These are phyloP conservation scores for Hyperoplus lanceolatus DNA, from an alignment of 2,797 vertebrate species.

Conservation along the genomic window DNA sequence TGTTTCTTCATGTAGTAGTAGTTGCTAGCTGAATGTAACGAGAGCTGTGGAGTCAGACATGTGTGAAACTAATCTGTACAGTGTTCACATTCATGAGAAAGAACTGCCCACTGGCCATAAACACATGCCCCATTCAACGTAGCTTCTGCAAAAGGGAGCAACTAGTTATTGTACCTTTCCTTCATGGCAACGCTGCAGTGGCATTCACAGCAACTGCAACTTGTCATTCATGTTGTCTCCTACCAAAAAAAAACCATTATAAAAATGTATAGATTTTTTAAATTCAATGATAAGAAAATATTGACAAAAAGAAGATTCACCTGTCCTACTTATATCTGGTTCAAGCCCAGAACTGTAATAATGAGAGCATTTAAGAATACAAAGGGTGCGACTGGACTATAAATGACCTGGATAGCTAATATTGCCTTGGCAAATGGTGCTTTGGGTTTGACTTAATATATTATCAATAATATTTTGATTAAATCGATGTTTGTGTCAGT, in stretches of 20 bases:
- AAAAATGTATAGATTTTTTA: not conserved
- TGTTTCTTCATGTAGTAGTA: not conserved
- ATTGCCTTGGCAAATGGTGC: not conserved
- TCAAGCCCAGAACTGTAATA: not conserved
- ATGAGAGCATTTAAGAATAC: not conserved
- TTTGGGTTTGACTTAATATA: not conserved
- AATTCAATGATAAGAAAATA: not conserved
- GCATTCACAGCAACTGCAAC: not conserved
- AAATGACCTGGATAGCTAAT: not conserved
- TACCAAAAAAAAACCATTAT: not conserved
- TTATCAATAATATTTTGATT: not conserved
- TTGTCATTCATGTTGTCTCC: not conserved
- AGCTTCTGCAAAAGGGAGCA: conserved; percentile 4
- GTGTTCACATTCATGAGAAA: conserved; percentile 38
- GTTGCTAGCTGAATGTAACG: conserved; percentile 9
- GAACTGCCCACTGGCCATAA: conserved; percentile 4
- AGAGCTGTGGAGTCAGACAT: conserved; percentile 22
- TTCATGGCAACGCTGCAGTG: not conserved
- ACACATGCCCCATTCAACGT: conserved; percentile 4
- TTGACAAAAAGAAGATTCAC: not conserved
- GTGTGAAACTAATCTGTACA: conserved; percentile 9
- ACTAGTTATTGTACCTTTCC: not conserved
- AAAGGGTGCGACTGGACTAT: not conserved
- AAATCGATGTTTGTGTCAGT: conserved; percentile 3
- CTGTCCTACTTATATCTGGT: not conserved